Conservation (phyloP, 2,888 invertebrate genomes). For the Itoplectis maculator region DNA sequence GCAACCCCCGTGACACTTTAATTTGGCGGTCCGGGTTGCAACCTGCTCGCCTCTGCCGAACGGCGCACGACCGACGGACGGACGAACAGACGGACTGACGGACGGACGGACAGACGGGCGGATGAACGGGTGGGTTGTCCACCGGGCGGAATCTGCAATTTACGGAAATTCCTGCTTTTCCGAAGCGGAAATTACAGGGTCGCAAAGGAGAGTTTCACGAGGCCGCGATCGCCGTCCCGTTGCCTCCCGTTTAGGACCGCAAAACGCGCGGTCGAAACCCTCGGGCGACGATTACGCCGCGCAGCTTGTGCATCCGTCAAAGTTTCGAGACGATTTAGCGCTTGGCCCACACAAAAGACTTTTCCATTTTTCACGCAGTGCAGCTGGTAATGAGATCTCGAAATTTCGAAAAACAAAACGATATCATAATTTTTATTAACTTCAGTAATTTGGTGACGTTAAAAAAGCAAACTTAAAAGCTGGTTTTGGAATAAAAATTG, state of each 20-base stretch:
- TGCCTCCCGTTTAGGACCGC: conserved; percentile 36
- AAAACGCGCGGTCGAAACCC: conserved; percentile 21
- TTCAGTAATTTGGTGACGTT: too few species aligned
- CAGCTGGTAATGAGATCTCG: conserved; percentile 31
- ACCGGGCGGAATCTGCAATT: conserved; percentile 77
- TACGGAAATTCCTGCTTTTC: conserved; percentile 80
- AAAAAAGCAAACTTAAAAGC: too few species aligned
- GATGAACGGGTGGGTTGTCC: conserved; percentile 70
- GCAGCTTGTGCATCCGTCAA: conserved; percentile 30
- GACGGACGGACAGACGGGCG: conserved; percentile 34
- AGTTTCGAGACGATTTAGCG: conserved; percentile 24
- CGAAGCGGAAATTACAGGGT: conserved; percentile 81
- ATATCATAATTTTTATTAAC: too few species aligned
- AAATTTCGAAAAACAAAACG: background rate
- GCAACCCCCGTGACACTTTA: conserved; percentile 65
- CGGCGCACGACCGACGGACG: background rate
- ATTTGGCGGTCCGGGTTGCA: conserved; percentile 62
- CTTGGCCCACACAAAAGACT: conserved; percentile 31
- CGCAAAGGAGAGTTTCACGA: conserved; percentile 65
- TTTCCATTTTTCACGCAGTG: conserved; percentile 48
- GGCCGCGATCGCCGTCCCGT: conserved; percentile 56
- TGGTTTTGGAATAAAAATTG: too few species aligned
- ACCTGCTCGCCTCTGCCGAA: conserved; percentile 55
- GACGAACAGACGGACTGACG: conserved; percentile 35
- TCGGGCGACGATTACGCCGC: conserved; percentile 27